These are phyloP conservation scores for Nothura maculosa DNA, from an alignment of 2,797 vertebrate genomes.

Conservation along the genomic window DNA sequence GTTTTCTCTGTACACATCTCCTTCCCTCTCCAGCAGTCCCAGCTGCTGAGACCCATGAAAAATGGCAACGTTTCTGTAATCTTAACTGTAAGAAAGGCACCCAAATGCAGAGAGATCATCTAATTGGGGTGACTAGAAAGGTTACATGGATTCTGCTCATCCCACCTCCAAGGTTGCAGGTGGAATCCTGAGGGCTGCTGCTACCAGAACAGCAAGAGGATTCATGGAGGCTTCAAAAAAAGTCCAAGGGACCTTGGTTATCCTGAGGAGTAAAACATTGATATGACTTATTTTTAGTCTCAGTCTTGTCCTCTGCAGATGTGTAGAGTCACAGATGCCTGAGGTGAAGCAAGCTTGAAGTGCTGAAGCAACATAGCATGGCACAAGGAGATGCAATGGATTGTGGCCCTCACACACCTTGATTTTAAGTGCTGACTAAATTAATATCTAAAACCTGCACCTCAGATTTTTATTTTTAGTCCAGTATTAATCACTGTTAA, in stretches of 20 bases:
- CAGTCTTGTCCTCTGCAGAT: background rate
- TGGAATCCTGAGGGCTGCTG: background rate
- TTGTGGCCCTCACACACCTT: background rate
- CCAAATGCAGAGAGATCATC: background rate
- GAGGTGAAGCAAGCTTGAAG: background rate
- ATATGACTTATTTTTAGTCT: background rate
- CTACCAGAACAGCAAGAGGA: background rate
- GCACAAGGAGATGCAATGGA: background rate
- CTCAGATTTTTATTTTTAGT: background rate
- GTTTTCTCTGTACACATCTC: background rate
- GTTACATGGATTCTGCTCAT: background rate
- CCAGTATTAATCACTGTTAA: background rate
- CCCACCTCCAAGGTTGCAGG: background rate
- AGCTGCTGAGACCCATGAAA: background rate
- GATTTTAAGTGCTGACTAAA: background rate
- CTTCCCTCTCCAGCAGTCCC: rapidly evolving
- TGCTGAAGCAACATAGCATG: background rate
- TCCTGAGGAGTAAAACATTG: background rate
- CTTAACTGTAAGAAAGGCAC: background rate
- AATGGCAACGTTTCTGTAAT: background rate
- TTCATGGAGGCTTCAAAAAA: background rate
- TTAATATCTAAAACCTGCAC: background rate
- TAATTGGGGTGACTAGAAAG: background rate
- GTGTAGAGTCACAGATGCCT: background rate
- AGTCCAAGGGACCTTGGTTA: background rate